Conservation (phyloP, 1,140 invertebrate genomes). For the Sinonovacula constricta region DNA sequence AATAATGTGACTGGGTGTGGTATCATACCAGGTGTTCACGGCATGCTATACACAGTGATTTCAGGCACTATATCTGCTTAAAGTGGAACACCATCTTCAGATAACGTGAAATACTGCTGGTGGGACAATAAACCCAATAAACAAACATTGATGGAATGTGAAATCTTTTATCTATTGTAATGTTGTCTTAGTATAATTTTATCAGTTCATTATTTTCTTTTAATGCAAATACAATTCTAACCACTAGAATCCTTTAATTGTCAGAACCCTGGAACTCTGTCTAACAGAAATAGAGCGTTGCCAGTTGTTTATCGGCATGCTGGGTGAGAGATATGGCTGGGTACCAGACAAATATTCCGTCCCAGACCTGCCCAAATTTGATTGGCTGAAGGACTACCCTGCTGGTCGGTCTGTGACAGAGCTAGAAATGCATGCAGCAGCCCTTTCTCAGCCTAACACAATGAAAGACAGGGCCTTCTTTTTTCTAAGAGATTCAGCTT, state of each 20-base stretch:
- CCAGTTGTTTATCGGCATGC: slow-evolving; percentile 79
- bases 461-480: slow-evolving; percentile 75
- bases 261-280: slow-evolving; percentile 78
- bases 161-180: too few species aligned
- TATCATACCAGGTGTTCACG: too few species aligned
- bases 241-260: slow-evolving; percentile 38
- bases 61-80: too few species aligned
- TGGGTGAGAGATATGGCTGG: slow-evolving; percentile 79
- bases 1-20: too few species aligned
- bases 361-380: slow-evolving; percentile 71
- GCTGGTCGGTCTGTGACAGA: slow-evolving; percentile 79
- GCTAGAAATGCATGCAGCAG: slow-evolving; percentile 78
- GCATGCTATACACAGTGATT: too few species aligned
- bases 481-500: slow-evolving; percentile 74
- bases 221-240: too few species aligned
- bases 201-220: too few species aligned
- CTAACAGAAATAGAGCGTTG: slow-evolving; percentile 78
- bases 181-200: too few species aligned
- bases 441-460: slow-evolving; percentile 55
- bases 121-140: too few species aligned
- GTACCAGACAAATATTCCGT: slow-evolving; percentile 69
- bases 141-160: too few species aligned
- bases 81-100: too few species aligned
- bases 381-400: slow-evolving; percentile 77
- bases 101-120: too few species aligned